Base-by-base conservation (phyloP, 2,888 invertebrate genomes). In the Scaeva pyrastri region DNA sequence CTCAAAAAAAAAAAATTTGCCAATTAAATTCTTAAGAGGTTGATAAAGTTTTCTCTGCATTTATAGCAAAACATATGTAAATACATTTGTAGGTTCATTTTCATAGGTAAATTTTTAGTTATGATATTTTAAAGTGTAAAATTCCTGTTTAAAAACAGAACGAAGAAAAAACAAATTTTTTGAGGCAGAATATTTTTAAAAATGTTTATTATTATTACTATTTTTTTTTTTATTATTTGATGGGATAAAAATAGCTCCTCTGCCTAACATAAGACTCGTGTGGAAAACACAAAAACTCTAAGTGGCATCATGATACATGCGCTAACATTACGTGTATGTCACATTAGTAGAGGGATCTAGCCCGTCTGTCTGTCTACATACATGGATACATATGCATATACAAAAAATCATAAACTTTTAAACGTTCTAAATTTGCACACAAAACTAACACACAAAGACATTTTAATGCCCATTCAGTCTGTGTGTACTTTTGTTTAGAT, bases 401-500 rank as follows among this genome's bases (percentile, higher is more conserved):
- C 2, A 16, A n/a, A 71, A 31, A 36, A 36, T 58, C 76, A 76
- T 71, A 76, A 48, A 82, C 21, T 64, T 36, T 14, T 14, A 21
- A 50, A 39, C 39, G 78, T 78, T 78, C 78, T 78, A 72, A 56
- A 43, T 78, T 70, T 52, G 14, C n/a, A 41, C n/a, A 41, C 75
- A 39, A 56, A 56, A 71, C 19, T 31, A 12, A 81, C 70, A 12
- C 41, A 14, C 14, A 12, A 5, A 14, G 4, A 3, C 4, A 43
- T n/a, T 7, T 43, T 2, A 14, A 31, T 31, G 8, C 31, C 31
- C n/a, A 43, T 43, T 43, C n/a, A 52, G 62, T 26, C 19, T 39
- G 10, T 48, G 10, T 36, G 14, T 41, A 10, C 21, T 56, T n/a
- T n/a, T n/a, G n/a, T n/a, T n/a, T n/a, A n/a, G n/a, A n/a, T n/a